Base-by-base conservation (phyloP, 35 echinoderm and acorn worm species). In the Ophiothrix spiculata region DNA sequence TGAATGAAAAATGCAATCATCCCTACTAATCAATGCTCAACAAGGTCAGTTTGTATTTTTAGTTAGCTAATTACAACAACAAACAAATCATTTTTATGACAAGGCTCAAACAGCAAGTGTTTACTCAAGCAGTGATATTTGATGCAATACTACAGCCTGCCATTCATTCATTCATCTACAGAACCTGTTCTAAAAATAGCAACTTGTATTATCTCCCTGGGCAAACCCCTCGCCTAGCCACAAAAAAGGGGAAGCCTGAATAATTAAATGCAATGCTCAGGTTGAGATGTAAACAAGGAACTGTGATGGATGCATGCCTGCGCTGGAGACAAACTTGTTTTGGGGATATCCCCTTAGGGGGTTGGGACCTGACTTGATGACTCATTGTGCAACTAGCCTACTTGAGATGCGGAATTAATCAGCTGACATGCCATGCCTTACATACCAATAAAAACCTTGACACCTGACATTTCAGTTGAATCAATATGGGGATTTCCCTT, bases 91-190 rank as follows among this genome's bases (percentile, higher is more conserved):
- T 69, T 69, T 10, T 12, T 69, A 69, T 69, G 4, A 69, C 4
- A 25, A 28, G 60, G 60, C 60, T 69, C 60, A 69, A 69, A 28
- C 60, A 69, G 60, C 3, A 15, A 69, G 37, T 84, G 81, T 84
- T 84, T 84, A 84, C 81, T 84, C 81, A 84, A 84, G 81, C 81
- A 84, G 81, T 84, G 46, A 84, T 60, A 60, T 69, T 69, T 69
- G 60, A 69, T 28, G 23, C 60, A 69, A 69, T 69, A 69, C 60
- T 69, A 69, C 60, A 25, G 60, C 60, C 60, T n/a, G n/a, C n/a
- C n/a, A n/a, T n/a, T n/a, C n/a, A n/a, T n/a, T 39, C 38, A 84
- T 84, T 84, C 81, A 84, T 84, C 81, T 84, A 60, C 35, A 60
- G 81, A 54, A 84, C 4, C 81, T 84, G 37, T 84, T 84, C 81